Evolutionary conservation across 2,888 invertebrate genomes (phyloP).

Genomic region (Blomia tropicalis): DNA sequence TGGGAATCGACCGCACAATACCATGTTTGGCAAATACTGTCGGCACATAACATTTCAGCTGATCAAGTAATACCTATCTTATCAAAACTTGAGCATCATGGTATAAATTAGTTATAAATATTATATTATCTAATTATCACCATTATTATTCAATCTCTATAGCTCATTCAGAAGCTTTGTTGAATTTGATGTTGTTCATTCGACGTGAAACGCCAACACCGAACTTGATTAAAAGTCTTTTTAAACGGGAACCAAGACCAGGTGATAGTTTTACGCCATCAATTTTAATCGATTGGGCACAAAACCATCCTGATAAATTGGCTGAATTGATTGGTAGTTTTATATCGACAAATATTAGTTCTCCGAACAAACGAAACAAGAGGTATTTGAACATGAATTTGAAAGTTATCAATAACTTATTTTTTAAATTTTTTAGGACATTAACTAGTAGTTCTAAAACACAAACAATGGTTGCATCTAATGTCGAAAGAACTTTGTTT

Average conservation of each 20-base stretch:
- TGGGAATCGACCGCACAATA: constrained; percentile 98
- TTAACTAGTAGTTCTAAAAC: not conserved
- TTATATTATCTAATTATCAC: not conserved
- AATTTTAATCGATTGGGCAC: constrained; percentile 76
- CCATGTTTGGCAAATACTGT: constrained; percentile 87
- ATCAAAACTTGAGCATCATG: constrained; percentile 43
- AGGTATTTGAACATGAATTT: constrained; percentile 24
- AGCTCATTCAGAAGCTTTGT: constrained; percentile 79
- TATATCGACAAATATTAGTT: constrained; percentile 27
- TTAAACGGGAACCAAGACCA: constrained; percentile 37
- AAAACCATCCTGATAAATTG: constrained; percentile 29
- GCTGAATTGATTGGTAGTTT: constrained; percentile 29
- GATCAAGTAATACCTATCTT: constrained; percentile 66
- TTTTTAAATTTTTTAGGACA: not conserved
- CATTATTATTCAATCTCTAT: constrained; percentile 34
- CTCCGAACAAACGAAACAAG: constrained; percentile 28
- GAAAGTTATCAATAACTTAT: not conserved
- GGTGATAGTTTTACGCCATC: constrained; percentile 67
- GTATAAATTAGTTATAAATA: not conserved
- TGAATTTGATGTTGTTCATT: constrained; percentile 70
- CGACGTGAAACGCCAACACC: constrained; percentile 59
- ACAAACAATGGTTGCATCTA: constrained; percentile 27
- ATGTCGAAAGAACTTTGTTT: constrained; percentile 65
- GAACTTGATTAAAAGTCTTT: constrained; percentile 37
- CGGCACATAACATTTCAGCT: constrained; percentile 82